A percentile compares a stretch with the other conserved stretches of the same genome.
Conservation (phyloP, 2,797 vertebrate genomes). For the Poecilia picta region DNA sequence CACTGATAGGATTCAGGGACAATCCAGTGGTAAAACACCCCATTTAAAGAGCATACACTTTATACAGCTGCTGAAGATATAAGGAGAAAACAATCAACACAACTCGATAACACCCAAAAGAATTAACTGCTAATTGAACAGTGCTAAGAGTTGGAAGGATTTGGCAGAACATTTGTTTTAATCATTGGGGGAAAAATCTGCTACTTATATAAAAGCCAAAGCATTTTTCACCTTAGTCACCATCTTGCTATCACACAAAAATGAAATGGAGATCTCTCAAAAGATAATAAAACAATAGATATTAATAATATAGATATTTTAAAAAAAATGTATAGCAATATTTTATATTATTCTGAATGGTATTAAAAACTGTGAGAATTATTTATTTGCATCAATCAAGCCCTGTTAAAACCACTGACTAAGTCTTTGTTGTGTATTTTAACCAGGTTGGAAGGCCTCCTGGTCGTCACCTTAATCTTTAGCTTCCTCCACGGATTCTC, state of each 20-base stretch:
- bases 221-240: background rate
- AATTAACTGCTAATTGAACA: background rate
- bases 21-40: conserved; percentile 11
- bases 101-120: background rate
- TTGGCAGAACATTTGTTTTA: background rate
- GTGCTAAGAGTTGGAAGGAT: background rate
- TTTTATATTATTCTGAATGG: background rate
- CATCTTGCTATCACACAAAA: background rate
- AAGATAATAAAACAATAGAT: background rate
- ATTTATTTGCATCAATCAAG: background rate
- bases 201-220: background rate
- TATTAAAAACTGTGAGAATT: background rate
- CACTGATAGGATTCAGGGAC: conserved; percentile 21
- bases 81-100: background rate
- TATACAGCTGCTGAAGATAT: conserved; percentile 8
- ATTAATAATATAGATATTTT: background rate
- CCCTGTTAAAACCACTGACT: background rate
- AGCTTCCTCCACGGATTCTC: background rate
- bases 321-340: background rate
- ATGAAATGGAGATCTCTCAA: background rate
- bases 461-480: background rate
- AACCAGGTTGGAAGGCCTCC: background rate
- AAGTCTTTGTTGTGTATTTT: background rate
- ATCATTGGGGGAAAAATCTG: background rate
- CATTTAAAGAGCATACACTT: background rate